phyloP scores from a whole-genome alignment of 1,140 invertebrate species.

The Sycobia sp. region DNA sequence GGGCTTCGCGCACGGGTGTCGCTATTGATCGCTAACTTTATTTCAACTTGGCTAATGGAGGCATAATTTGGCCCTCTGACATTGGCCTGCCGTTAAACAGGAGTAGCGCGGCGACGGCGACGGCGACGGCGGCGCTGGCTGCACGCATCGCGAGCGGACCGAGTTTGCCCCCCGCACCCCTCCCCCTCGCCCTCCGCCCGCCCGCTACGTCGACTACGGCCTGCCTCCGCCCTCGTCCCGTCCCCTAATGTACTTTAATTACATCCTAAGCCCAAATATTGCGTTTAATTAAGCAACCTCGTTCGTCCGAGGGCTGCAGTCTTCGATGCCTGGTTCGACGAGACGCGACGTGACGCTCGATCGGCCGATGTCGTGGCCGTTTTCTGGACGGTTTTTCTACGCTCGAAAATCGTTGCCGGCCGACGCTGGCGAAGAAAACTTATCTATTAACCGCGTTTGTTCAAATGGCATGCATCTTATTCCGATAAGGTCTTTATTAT shows the following conservation, averaged over 20 bases:
- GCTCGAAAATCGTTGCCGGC: too few relatives aligned
- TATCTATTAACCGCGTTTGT: too few relatives aligned
- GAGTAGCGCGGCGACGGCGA: neutral
- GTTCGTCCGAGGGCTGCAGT: neutral
- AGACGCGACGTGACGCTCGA: too few relatives aligned
- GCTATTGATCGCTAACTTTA: constrained; percentile 47
- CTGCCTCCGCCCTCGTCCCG: neutral
- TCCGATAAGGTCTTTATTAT: too few relatives aligned
- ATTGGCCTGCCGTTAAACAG: constrained; percentile 43
- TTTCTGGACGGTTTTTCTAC: too few relatives aligned
- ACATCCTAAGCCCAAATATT: constrained; percentile 49
- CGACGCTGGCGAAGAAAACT: too few relatives aligned
- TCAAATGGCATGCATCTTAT: too few relatives aligned
- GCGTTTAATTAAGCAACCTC: constrained; percentile 46
- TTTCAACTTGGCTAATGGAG: constrained; percentile 50
- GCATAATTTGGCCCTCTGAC: constrained; percentile 45
- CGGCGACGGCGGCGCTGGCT: too few relatives aligned
- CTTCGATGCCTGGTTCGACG: too few relatives aligned
- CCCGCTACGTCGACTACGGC: neutral
- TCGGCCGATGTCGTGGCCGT: too few relatives aligned
- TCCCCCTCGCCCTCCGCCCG: neutral
- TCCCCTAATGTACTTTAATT: constrained; percentile 52
- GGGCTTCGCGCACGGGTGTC: neutral
- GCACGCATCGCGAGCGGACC: constrained; percentile 32
- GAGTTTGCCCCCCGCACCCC: constrained; percentile 7